phyloP scores from a whole-genome alignment of 2,888 invertebrate genomes.

The Drosophila mimetica region DNA sequence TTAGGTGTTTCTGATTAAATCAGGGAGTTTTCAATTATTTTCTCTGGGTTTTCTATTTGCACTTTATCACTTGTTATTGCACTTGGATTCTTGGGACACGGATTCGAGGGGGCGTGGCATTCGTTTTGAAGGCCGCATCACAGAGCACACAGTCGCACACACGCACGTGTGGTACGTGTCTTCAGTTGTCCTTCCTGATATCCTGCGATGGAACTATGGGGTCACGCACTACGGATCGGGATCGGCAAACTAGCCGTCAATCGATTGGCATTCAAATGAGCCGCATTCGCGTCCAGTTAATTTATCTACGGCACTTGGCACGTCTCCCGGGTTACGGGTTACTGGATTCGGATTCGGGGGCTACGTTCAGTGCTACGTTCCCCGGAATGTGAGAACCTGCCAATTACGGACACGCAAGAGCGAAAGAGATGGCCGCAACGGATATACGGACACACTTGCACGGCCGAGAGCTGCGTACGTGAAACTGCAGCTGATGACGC shows the following conservation, averaged over 20 bases:
- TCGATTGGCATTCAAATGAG: slow-evolving; percentile 80
- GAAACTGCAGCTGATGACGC: slow-evolving; percentile 70
- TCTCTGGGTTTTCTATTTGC: not conserved
- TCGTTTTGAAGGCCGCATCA: slow-evolving; percentile 58
- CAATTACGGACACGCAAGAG: slow-evolving; percentile 72
- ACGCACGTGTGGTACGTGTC: slow-evolving; percentile 73
- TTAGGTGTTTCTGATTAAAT: slow-evolving; percentile 1
- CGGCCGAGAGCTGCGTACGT: slow-evolving; percentile 70
- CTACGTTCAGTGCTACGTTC: slow-evolving; percentile 7
- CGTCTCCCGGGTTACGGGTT: slow-evolving; percentile 42
- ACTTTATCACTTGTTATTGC: slow-evolving; percentile 36
- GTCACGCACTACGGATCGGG: slow-evolving; percentile 38
- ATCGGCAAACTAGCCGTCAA: slow-evolving; percentile 46
- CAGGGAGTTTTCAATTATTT: slow-evolving; percentile 4
- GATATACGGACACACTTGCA: slow-evolving; percentile 41
- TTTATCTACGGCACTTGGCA: slow-evolving; percentile 72
- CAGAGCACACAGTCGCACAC: slow-evolving; percentile 31
- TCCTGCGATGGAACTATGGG: slow-evolving; percentile 45
- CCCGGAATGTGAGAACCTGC: slow-evolving; percentile 63
- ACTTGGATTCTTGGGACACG: slow-evolving; percentile 44
- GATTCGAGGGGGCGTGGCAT: slow-evolving; percentile 19
- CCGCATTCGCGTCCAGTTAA: slow-evolving; percentile 67
- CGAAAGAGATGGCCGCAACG: slow-evolving; percentile 15
- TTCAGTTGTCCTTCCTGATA: slow-evolving; percentile 60
- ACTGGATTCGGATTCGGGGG: slow-evolving; percentile 15